Percentiles rank a stretch among this genome's conserved stretches.
Conservation (phyloP, 2,113 vertebrate species). For the Nycticryphes semicollaris region DNA sequence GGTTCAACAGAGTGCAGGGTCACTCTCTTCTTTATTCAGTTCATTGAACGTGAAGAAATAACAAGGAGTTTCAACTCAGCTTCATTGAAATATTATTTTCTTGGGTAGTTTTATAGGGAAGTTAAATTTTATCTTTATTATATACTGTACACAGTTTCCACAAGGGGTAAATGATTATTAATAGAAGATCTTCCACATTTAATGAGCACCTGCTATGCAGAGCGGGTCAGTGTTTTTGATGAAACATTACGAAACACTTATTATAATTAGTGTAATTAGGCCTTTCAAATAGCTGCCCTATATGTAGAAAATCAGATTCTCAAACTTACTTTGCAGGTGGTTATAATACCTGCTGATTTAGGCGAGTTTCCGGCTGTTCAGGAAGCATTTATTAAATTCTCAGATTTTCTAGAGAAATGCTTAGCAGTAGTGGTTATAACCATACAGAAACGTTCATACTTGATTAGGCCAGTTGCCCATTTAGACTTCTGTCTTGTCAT, state of each 20-base stretch:
- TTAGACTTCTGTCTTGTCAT: neutral
- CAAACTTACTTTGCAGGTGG: slow-evolving; percentile 30
- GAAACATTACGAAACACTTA: slow-evolving; percentile 53
- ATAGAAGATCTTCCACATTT: slow-evolving; percentile 44
- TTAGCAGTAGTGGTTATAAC: neutral
- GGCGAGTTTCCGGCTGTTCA: slow-evolving; percentile 17
- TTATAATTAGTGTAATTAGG: slow-evolving; percentile 62
- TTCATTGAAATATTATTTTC: neutral
- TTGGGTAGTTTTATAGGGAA: neutral
- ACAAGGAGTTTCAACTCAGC: neutral
- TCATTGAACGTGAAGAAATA: neutral
- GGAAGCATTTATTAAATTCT: slow-evolving; percentile 35
- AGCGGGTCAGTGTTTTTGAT: slow-evolving; percentile 52
- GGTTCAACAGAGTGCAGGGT: neutral
- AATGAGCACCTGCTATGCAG: slow-evolving; percentile 60
- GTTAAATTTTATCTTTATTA: slow-evolving; percentile 1
- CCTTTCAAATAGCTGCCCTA: slow-evolving; percentile 20
- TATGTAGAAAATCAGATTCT: slow-evolving; percentile 53
- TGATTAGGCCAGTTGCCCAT: neutral
- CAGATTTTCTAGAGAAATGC: slow-evolving; percentile 30
- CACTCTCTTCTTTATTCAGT: neutral
- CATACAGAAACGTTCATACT: neutral
- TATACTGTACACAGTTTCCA: neutral
- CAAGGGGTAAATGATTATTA: slow-evolving; percentile 46
- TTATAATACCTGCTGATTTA: slow-evolving; percentile 41